A percentile compares a stretch with the other conserved stretches of the same genome.
Evolutionary conservation across 1,140 invertebrate species (phyloP).

Genomic region (Holcopasites calliopsidis): DNA sequence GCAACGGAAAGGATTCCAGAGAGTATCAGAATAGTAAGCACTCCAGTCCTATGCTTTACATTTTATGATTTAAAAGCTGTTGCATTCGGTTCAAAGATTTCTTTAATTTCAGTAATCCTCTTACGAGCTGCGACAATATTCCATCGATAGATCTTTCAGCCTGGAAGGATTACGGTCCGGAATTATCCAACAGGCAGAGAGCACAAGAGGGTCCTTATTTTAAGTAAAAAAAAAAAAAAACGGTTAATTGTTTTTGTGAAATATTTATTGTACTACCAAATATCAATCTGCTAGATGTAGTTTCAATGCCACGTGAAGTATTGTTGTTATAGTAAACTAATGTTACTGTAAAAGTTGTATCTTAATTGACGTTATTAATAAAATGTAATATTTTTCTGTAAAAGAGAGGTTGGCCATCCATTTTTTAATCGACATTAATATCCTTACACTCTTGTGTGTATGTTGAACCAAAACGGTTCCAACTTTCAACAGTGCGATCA

Average conservation of each 20-base stretch:
- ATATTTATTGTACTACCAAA: neutral
- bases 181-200: neutral
- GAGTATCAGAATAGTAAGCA: constrained; percentile 82
- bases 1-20: constrained; percentile 85
- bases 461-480: too few relatives aligned
- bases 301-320: neutral
- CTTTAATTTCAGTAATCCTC: constrained; percentile 82
- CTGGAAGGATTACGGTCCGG: constrained; percentile 81
- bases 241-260: neutral
- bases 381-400: constrained; percentile 7
- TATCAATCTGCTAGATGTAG: neutral
- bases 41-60: neutral
- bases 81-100: neutral
- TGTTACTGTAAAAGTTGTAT: neutral
- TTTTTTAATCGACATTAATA: too few relatives aligned
- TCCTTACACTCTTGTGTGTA: too few relatives aligned
- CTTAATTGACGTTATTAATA: neutral
- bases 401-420: neutral
- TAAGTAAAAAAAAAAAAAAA: neutral
- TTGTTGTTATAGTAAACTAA: neutral
- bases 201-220: neutral
- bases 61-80: neutral
- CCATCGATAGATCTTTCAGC: constrained; percentile 84
- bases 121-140: constrained; percentile 83
- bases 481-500: too few relatives aligned